Evolutionary conservation across 2,113 vertebrate species (phyloP), one percentile per base, ranked within the genome.

Genomic region (Xiphophorus hellerii): DNA sequence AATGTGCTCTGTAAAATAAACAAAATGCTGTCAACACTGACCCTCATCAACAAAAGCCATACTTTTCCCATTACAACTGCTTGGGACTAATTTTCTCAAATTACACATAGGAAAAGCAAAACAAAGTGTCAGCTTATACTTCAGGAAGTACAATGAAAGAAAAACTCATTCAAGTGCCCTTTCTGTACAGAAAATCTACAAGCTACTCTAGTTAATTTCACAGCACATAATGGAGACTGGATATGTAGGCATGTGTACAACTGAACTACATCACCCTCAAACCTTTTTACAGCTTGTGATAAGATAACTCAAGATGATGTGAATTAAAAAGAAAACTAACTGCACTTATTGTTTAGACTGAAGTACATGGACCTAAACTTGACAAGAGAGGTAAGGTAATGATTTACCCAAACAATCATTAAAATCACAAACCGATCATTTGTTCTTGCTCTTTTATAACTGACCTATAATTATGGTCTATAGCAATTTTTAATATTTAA

Each of bases 1-100:
- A 25, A 54, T 67, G 37, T 75, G 22, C 12, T 62, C 9, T 14
- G 22, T n/a, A 33, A 33, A 63, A 51, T 12, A 72, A 3, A 5
- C n/a, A 64, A 13, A 42, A 29, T 73, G 11, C 29, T 62, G 15
- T 44, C 11, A 75, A 63, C 30, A 66, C 51, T 20, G 13, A 66
- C 28, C 73, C 31, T 12, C 66, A 39, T 13, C 73, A 66, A 37
- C 35, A 37, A 37, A 10, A 67, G 73, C 61, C 78, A 79, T 27
- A 61, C 67, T 42, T 10, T 33, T 13, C 60, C 28, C 31, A 28
- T 25, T 35, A 30, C 25, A 48, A 22, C 54, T 10, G 9, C 8
- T 58, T 71, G 15, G 48, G 8, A 17, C 35, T 54, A n/a, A 39
- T 51, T 76, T 66, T 62, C 14, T 82, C 44, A 63, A 37, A 68